Evolutionary conservation across 1,140 invertebrate genomes (phyloP).

Genomic region (Cyphomyrmex costatus): DNA sequence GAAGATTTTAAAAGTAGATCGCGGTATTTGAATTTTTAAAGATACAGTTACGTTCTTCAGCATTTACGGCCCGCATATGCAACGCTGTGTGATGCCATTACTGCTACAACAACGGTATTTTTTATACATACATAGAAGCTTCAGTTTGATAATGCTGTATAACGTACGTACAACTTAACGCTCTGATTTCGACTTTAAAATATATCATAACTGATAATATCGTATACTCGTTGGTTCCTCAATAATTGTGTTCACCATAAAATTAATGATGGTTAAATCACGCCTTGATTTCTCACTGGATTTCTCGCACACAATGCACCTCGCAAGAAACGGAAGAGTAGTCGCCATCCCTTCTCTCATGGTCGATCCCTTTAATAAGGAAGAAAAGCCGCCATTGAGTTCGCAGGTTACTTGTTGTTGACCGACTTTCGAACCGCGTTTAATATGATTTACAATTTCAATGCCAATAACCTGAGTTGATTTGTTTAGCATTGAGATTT

Average conservation of each 20-base stretch:
- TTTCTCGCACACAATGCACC: background rate
- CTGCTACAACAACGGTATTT: background rate
- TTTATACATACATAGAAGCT: background rate
- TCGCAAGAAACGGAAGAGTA: background rate
- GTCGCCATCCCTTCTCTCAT: background rate
- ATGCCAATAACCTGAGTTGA: constrained; percentile 33
- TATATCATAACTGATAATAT: constrained; percentile 12
- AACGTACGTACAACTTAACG: background rate
- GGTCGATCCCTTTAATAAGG: constrained; percentile 53
- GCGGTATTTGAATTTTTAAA: background rate
- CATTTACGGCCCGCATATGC: background rate
- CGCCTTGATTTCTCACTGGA: background rate
- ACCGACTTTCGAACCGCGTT: background rate
- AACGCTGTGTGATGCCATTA: background rate
- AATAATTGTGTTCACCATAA: background rate
- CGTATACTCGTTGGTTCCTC: background rate
- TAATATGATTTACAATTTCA: constrained; percentile 46
- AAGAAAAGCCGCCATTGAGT: constrained; percentile 35
- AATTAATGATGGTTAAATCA: constrained; percentile 39
- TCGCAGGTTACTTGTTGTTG: background rate
- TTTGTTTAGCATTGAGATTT: constrained; percentile 41
- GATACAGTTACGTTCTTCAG: background rate
- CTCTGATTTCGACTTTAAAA: constrained; percentile 1
- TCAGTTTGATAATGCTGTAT: background rate
- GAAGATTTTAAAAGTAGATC: background rate